Evolutionary conservation across 2,797 vertebrate species (phyloP), one percentile per base, ranked within the genome.

Genomic region (Melanogrammus aeglefinus): DNA sequence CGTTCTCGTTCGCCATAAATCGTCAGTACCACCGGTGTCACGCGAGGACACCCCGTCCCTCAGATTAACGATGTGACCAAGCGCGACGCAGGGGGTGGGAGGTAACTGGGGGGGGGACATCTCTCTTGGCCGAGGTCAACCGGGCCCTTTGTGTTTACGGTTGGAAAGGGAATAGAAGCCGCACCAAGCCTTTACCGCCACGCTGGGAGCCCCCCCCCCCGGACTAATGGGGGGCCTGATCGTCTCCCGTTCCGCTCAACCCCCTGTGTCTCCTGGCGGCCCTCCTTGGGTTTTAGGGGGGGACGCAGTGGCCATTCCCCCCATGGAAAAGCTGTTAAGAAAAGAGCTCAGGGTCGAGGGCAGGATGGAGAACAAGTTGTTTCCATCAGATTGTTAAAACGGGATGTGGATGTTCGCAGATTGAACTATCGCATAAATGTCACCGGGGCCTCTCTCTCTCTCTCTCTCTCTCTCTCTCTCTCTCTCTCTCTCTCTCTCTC

Each of bases 241-340:
- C 87, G 90, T 90, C 92, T 90, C 86, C 85, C 84, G 81, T 83
- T 90, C 88, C 90, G 89, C 91, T 88, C 80, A 83, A 81, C 85
- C 85, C 85, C 91, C 88, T 77, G 88, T 86, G 92, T 92, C 91
- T 93, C 85, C 91, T 31, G 69, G 91, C 89, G 88, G 79, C 77
- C 51, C 69, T 44, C 84, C 77, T 75, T 75, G 78, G 86, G 80
- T 27, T 66, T 66, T 66, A 66, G 86, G 83, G 85, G 85, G 84
- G 85, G 84, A 78, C 83, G 90, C 83, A 84, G 82, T 74, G 80
- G 51, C 76, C 79, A 44, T 82, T 69, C 76, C 90, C 90, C 88
- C 86, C 89, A 92, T 91, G 91, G 92, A 94, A 93, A 94, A 93
- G 88, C 89, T 85, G 85, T 93, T 91, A 92, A 92, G 91, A 91